Conservation (phyloP, 2,113 vertebrate genomes). For the Pygoscelis adeliae region DNA sequence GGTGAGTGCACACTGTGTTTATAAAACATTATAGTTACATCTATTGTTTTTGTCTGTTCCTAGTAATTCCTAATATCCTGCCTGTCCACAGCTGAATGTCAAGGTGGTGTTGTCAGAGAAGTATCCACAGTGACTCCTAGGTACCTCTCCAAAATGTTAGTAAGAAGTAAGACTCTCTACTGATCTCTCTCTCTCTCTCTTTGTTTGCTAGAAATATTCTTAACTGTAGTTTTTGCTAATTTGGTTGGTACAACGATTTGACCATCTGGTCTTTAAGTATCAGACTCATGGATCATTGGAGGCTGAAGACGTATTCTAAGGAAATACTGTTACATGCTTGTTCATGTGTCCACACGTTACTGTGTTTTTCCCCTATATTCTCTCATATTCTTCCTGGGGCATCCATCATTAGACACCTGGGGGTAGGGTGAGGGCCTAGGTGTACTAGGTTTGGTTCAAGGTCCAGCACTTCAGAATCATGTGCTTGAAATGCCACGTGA, state of each 20-base stretch:
- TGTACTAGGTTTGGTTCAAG: not conserved
- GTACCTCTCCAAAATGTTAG: not conserved
- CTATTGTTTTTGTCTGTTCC: fast-evolving
- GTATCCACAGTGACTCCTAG: not conserved
- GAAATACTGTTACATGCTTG: not conserved
- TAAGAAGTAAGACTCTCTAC: not conserved
- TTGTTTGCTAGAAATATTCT: not conserved
- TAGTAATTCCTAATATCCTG: not conserved
- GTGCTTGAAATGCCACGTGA: not conserved
- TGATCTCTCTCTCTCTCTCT: not conserved
- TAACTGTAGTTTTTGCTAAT: not conserved
- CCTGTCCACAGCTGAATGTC: not conserved
- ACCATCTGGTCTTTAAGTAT: not conserved
- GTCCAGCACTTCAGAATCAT: not conserved
- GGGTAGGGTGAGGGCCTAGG: not conserved
- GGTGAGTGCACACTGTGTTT: not conserved
- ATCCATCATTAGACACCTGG: not conserved
- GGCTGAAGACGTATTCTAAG: not conserved
- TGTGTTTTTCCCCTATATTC: not conserved
- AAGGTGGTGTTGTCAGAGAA: not conserved
- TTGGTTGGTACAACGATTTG: not conserved
- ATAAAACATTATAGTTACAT: not conserved
- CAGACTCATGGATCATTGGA: not conserved
- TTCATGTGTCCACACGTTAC: fast-evolving
- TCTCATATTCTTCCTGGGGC: not conserved